Base-by-base conservation (phyloP, 2,888 invertebrate species). In the Acronicta aceris region DNA sequence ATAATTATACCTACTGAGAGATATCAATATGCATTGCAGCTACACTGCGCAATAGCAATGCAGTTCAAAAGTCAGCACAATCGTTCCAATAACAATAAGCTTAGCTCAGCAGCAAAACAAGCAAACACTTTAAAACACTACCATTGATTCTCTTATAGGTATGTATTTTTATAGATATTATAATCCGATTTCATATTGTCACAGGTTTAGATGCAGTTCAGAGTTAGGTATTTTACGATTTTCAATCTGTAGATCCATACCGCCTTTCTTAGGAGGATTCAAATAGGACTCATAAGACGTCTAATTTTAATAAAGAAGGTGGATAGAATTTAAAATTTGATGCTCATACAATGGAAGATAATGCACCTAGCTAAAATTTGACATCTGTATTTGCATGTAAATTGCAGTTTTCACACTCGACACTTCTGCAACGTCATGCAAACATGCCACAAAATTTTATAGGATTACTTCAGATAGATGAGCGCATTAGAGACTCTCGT, bases 381-480 rank as follows among this genome's bases (percentile, higher is more conserved):
- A 56, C 21, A 42, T 25, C 48, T 8, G 62, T 43, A 51, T 57
- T 72, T 57, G 27, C 47, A 54, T 60, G 38, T 54, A 56, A 55
- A 72, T 57, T 62, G n/a, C 2, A 38, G 38, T 38, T 38, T 38
- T 47, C 45, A 45, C 33, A 56, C 51, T 48, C 46, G 45, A 21
- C 36, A 25, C 45, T 58, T 47, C 36, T 68, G 55, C 74, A 66
- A 54, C 51, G 51, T 64, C 76, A 59, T 56, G 64, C 68, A 71
- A 75, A 79, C 73, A 77, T 69, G 57, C 81, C 75, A 79, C 82
- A 80, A 85, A 84, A 78, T 85, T 84, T 87, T 83, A 86, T 78
- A 83, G 82, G 84, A 87, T 88, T 88, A 82, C 83, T 82, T 70
- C 69, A 84, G 81, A 88, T 85, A 87, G 83, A 89, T 86, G 87